Conservation (phyloP, 2,888 invertebrate species). For the Ephialtes manifestator region DNA sequence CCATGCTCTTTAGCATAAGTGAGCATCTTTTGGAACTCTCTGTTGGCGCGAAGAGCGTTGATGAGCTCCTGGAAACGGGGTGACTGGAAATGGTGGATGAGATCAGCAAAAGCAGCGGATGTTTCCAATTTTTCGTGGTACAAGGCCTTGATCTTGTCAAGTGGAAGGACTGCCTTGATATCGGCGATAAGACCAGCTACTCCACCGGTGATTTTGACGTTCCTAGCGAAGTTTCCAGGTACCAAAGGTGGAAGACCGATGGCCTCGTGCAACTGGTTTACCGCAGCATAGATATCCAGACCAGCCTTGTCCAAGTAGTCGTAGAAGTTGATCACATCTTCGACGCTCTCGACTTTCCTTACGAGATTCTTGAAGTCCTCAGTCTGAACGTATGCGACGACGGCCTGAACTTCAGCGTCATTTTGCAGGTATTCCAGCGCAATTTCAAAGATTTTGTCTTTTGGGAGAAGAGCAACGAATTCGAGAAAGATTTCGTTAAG, state of each 20-base stretch:
- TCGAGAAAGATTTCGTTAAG: conserved; percentile 66
- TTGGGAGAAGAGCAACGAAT: conserved; percentile 57
- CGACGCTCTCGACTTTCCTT: conserved; percentile 59
- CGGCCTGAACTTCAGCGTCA: conserved; percentile 40
- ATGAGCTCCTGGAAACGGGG: conserved; percentile 73
- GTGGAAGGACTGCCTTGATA: conserved; percentile 75
- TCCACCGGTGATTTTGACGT: conserved; percentile 39
- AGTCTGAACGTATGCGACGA: conserved; percentile 61
- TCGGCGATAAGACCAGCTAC: conserved; percentile 73
- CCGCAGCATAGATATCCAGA: conserved; percentile 58
- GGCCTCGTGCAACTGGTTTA: conserved; percentile 64
- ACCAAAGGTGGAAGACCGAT: conserved; percentile 52
- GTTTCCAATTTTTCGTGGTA: conserved; percentile 76
- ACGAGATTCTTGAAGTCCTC: conserved; percentile 69
- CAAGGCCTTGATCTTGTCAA: conserved; percentile 75
- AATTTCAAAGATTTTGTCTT: conserved; percentile 18
- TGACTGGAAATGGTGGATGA: conserved; percentile 73
- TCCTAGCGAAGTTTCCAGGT: conserved; percentile 3
- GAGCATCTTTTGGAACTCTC: conserved; percentile 63
- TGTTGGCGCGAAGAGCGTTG: conserved; percentile 65
- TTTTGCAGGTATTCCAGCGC: conserved; percentile 48
- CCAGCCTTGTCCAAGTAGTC: conserved; percentile 68
- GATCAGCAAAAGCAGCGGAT: conserved; percentile 73
- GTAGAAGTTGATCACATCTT: conserved; percentile 64
- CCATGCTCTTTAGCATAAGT: conserved; percentile 54